Conservation (phyloP, 1,140 invertebrate species). For the Lithobius niger region DNA sequence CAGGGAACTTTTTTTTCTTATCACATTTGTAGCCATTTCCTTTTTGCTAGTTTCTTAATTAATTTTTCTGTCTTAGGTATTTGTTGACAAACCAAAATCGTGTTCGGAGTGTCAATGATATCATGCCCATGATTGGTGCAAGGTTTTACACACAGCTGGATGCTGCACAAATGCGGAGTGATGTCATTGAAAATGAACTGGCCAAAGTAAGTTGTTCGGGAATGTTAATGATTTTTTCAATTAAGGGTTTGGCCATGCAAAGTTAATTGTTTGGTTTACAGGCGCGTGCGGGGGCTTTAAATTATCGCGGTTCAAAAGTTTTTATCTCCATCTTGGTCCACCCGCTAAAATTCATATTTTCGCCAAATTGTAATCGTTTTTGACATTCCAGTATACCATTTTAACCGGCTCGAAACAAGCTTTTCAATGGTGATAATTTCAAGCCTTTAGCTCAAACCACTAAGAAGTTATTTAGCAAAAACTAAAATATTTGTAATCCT, state of each 20-base stretch:
- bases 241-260: conserved; percentile 2
- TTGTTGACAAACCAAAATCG: conserved; percentile 51
- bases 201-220: conserved; percentile 46
- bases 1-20: neutral
- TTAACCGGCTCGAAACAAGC: no score
- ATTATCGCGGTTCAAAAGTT: no score
- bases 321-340: no score
- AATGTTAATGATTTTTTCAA: neutral
- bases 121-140: conserved; percentile 99
- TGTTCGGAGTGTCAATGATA: conserved; percentile 73
- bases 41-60: neutral
- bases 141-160: conserved; percentile 93
- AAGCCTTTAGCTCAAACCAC: no score
- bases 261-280: no score
- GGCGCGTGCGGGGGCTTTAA: no score
- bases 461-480: no score
- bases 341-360: no score
- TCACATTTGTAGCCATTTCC: neutral
- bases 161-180: conserved; percentile 66
- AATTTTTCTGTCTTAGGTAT: conserved; percentile 43
- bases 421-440: no score
- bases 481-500: no score
- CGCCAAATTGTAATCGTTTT: no score
- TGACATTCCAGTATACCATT: no score
- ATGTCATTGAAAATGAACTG: conserved; percentile 79